A percentile compares a stretch with the other conserved stretches of the same genome.
Evolutionary conservation across 2,888 invertebrate genomes (phyloP).

Genomic region (Limnephilus auricula): DNA sequence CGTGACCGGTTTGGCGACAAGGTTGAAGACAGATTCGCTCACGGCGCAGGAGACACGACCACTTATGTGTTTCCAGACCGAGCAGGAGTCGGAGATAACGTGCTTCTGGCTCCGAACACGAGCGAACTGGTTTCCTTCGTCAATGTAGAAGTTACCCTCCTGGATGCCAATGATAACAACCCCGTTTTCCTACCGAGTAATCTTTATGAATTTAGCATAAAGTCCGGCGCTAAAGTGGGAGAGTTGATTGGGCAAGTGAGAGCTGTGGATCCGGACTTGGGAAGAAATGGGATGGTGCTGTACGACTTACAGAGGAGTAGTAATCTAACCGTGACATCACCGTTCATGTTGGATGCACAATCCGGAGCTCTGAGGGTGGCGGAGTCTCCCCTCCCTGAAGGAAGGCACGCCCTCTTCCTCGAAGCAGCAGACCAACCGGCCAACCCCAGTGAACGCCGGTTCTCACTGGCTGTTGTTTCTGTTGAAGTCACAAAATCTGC

Average conservation of each 20-base stretch:
- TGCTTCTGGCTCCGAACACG: conserved; percentile 73
- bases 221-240: conserved; percentile 82
- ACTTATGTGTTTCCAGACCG: conserved; percentile 76
- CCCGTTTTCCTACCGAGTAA: conserved; percentile 91
- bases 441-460: conserved; percentile 89
- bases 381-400: conserved; percentile 82
- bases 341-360: conserved; percentile 85
- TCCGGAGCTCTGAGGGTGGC: conserved; percentile 83
- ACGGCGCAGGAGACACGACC: conserved; percentile 72
- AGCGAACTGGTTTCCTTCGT: conserved; percentile 78
- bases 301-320: conserved; percentile 85
- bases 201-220: conserved; percentile 87
- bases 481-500: conserved; percentile 82
- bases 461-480: conserved; percentile 90
- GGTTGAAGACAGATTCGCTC: conserved; percentile 68
- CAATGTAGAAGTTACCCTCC: conserved; percentile 87
- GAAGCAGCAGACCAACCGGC: conserved; percentile 91
- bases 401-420: conserved; percentile 88
- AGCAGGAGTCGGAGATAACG: conserved; percentile 72
- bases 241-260: conserved; percentile 87
- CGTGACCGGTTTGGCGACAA: not conserved
- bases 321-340: conserved; percentile 80
- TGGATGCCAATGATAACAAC: conserved; percentile 95
- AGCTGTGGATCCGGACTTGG: conserved; percentile 90
- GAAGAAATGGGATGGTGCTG: conserved; percentile 83